Conservation (phyloP, 1,140 invertebrate species). For the Musca vetustissima region DNA sequence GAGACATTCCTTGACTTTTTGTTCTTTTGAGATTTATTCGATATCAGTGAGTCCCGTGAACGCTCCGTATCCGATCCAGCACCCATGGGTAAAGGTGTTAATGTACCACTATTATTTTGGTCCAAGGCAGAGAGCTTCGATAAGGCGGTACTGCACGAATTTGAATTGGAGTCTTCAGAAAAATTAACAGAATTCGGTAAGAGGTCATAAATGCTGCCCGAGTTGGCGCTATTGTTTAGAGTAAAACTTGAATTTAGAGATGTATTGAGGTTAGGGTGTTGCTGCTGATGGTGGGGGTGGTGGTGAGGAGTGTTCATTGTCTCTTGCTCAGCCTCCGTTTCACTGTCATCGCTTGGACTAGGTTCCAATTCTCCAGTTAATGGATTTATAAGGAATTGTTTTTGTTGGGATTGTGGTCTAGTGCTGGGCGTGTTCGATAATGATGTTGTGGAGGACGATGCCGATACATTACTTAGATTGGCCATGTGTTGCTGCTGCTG, state of each 20-base stretch:
- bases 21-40: slow-evolving; percentile 40
- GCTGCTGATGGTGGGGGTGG: background rate
- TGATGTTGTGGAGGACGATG: background rate
- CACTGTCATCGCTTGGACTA: slow-evolving; percentile 68
- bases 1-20: background rate
- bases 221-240: slow-evolving; percentile 27
- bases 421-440: background rate
- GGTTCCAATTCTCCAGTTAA: slow-evolving; percentile 83
- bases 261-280: background rate
- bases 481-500: slow-evolving; percentile 35
- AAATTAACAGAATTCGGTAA: slow-evolving; percentile 62
- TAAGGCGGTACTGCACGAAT: slow-evolving; percentile 50
- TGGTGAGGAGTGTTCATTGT: slow-evolving; percentile 34
- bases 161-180: slow-evolving; percentile 61
- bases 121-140: slow-evolving; percentile 57
- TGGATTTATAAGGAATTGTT: slow-evolving; percentile 83
- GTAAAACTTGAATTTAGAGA: background rate
- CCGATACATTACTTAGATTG: background rate
- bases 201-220: slow-evolving; percentile 58
- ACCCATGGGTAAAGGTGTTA: slow-evolving; percentile 22
- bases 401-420: slow-evolving; percentile 54
- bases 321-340: slow-evolving; percentile 53
- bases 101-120: slow-evolving; percentile 19
- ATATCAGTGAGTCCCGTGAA: slow-evolving; percentile 48
- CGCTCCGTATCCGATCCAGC: slow-evolving; percentile 58